Evolutionary conservation across 2,888 invertebrate genomes (phyloP).

Genomic region (Acanthococcus lagerstroemiae): DNA sequence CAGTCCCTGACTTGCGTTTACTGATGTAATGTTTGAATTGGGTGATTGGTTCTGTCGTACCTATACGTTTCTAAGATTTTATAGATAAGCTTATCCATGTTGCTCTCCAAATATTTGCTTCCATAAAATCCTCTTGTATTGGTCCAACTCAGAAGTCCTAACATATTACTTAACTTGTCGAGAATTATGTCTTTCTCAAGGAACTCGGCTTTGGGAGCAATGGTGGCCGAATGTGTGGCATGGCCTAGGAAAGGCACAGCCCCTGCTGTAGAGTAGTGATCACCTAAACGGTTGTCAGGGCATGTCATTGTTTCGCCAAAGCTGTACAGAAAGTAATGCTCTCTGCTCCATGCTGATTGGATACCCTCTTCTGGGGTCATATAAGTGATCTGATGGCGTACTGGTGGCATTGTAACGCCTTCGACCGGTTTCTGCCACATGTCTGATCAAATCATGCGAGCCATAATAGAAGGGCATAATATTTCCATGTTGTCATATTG

Average conservation of each 20-base stretch:
- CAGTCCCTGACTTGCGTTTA: background rate
- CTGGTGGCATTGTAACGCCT: background rate
- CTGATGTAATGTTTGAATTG: background rate
- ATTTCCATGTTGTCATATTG: background rate
- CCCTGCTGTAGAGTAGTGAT: background rate
- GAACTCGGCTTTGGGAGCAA: background rate
- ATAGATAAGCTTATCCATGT: background rate
- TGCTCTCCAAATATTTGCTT: background rate
- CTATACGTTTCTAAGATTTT: background rate
- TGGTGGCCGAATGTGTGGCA: background rate
- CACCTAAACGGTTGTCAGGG: background rate
- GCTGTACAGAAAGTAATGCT: background rate
- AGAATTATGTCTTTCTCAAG: background rate
- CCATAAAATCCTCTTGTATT: background rate
- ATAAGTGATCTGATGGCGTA: background rate
- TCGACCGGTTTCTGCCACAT: background rate
- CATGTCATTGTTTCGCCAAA: background rate
- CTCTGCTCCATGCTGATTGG: background rate
- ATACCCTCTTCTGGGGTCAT: background rate
- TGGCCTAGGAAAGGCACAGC: background rate
- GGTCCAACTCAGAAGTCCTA: background rate
- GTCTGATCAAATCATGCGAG: background rate
- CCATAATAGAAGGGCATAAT: background rate
- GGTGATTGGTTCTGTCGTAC: background rate
- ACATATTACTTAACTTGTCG: background rate